These are phyloP conservation scores for Tupaia tana DNA, from an alignment of 2,113 vertebrate species.

Conservation along the genomic window DNA sequence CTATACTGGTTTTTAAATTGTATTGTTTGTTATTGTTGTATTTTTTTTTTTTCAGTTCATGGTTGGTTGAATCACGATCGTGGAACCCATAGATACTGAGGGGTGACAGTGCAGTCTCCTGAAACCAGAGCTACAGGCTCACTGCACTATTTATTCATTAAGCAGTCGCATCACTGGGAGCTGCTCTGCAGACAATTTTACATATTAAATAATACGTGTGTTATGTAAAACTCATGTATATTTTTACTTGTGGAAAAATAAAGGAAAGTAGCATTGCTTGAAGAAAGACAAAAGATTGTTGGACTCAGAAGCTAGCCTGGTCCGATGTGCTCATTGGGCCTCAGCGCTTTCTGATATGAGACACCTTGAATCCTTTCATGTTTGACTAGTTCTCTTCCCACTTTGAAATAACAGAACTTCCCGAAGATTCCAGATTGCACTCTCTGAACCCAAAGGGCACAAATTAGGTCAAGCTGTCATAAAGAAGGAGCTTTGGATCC, in stretches of 20 bases:
- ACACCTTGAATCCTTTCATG: neutral
- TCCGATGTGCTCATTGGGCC: neutral
- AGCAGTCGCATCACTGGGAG: neutral
- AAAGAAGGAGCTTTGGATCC: neutral
- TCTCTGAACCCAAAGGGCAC: neutral
- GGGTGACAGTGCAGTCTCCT: neutral
- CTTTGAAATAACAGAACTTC: neutral
- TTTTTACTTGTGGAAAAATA: neutral
- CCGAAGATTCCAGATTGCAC: neutral
- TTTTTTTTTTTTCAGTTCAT: no score
- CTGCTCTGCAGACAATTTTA: neutral
- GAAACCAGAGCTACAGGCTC: neutral
- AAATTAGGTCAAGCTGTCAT: neutral
- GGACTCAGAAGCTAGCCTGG: neutral
- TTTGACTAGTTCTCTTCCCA: neutral
- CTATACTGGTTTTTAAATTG: no score
- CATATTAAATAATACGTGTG: no score
- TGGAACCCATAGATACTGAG: no score
- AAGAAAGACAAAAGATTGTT: neutral
- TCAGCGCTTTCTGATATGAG: neutral
- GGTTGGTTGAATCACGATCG: no score
- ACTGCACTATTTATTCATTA: rapidly evolving
- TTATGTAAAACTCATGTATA: no score
- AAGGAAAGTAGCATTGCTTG: neutral
- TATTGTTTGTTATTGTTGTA: no score